These are phyloP conservation scores for Oceanodroma tethys DNA, from an alignment of 2,113 vertebrate genomes.

Conservation along the genomic window DNA sequence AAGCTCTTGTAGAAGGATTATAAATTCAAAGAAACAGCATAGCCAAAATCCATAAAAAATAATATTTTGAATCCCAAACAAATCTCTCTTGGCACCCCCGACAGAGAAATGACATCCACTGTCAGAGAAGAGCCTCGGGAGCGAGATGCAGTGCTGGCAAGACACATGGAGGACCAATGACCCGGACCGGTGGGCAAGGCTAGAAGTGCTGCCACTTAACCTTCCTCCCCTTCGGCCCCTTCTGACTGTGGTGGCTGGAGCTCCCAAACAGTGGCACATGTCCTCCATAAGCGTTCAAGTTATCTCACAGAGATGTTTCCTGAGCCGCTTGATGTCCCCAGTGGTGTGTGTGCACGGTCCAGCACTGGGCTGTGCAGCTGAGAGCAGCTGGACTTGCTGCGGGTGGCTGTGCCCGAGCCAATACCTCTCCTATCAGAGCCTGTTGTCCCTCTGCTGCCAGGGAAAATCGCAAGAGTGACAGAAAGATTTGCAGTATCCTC, in stretches of 20 bases:
- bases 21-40: background rate
- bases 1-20: background rate
- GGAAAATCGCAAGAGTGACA: background rate
- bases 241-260: background rate
- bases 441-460: background rate
- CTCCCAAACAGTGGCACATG: background rate
- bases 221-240: accelerated
- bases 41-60: background rate
- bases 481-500: background rate
- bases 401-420: background rate
- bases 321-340: background rate
- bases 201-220: background rate
- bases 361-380: background rate
- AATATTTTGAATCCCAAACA: background rate
- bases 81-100: background rate
- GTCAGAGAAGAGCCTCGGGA: background rate
- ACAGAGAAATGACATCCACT: background rate
- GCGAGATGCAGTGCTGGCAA: accelerated
- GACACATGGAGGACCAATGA: background rate
- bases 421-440: background rate
- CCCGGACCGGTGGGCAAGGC: background rate
- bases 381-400: accelerated
- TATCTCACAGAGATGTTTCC: background rate
- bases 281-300: accelerated
- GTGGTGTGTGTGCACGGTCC: accelerated